These are phyloP conservation scores for Rhopalosiphum nymphaeae DNA, from an alignment of 2,888 invertebrate species.

Conservation along the genomic window DNA sequence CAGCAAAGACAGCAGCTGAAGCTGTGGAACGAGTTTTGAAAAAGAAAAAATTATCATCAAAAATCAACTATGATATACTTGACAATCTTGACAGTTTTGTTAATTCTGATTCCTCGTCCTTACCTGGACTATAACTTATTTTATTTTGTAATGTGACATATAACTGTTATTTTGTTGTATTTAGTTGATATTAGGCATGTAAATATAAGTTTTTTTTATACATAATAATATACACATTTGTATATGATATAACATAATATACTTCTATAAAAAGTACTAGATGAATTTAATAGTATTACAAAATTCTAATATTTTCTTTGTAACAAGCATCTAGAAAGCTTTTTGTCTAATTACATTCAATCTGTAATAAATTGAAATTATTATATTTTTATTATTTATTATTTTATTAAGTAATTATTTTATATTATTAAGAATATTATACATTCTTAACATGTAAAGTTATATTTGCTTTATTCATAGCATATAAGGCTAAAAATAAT, in stretches of 20 bases:
- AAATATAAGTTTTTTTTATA: not conserved
- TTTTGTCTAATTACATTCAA: not conserved
- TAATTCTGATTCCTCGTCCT: conserved; percentile 54
- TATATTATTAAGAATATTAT: not conserved
- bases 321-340: not conserved
- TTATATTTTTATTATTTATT: not conserved
- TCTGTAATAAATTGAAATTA: not conserved
- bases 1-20: conserved; percentile 72
- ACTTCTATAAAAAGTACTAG: not conserved
- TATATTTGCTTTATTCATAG: not conserved
- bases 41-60: conserved; percentile 94
- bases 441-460: not conserved
- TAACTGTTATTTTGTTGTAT: not conserved
- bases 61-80: conserved; percentile 97
- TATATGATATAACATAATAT: not conserved
- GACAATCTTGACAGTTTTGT: conserved; percentile 63
- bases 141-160: not conserved
- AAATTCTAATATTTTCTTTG: not conserved
- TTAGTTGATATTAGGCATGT: not conserved
- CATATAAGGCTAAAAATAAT: not conserved
- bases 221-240: not conserved
- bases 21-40: conserved; percentile 96
- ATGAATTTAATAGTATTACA: not conserved
- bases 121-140: conserved; percentile 36
- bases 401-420: not conserved